Percentiles rank a stretch among this genome's conserved stretches.
phyloP scores from a whole-genome alignment of 2,113 vertebrate species.

The Taurulus bubalis region DNA sequence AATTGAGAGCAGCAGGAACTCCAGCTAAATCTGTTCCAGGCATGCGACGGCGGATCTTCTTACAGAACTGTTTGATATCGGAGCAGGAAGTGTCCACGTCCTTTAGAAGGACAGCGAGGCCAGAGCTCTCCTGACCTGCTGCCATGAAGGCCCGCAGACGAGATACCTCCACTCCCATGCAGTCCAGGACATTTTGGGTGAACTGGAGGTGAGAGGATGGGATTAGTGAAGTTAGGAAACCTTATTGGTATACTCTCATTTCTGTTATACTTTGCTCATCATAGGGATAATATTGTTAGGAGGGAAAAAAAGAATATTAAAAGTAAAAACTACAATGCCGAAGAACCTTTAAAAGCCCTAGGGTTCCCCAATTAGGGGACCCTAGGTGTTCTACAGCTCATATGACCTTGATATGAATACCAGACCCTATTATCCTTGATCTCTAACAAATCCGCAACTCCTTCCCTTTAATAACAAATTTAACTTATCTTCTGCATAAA shows the following conservation, averaged over 20 bases:
- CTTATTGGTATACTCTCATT: neutral
- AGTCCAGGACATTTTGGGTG: conserved; percentile 95
- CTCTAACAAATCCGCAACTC: no score
- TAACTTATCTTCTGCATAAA: no score
- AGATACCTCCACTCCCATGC: conserved; percentile 93
- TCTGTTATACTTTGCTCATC: neutral
- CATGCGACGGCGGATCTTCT: conserved; percentile 98
- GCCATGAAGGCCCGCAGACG: conserved; percentile 91
- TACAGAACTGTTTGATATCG: conserved; percentile 96
- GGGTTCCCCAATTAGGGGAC: no score
- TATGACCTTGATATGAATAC: no score
- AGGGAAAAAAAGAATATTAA: neutral
- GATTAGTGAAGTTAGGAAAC: neutral
- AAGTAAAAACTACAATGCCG: neutral
- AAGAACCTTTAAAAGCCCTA: no score
- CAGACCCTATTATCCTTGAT: no score
- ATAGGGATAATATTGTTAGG: neutral
- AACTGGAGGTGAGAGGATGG: conserved; percentile 82
- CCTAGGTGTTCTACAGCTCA: no score
- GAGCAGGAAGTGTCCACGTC: conserved; percentile 96
- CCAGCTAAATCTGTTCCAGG: conserved; percentile 93
- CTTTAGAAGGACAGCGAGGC: conserved; percentile 89
- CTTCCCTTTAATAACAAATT: no score
- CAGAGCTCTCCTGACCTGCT: conserved; percentile 88
- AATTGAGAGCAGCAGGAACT: conserved; percentile 90